Evolutionary conservation across 2,888 invertebrate genomes (phyloP), one percentile per base, ranked within the genome.

Genomic region (Mechanitis mazaeus): DNA sequence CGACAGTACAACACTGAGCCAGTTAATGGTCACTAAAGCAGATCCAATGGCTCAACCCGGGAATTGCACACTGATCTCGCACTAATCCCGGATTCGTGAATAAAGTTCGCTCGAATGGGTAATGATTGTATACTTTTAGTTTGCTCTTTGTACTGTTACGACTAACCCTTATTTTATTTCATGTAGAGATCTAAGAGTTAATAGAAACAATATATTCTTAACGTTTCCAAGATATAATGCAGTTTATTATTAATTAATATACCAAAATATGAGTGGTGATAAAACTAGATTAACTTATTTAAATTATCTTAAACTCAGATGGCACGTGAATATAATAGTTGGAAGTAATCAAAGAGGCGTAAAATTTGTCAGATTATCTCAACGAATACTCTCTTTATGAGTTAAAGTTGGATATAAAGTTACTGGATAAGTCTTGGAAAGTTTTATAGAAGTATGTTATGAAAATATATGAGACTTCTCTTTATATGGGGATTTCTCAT

Each of bases 361-460:
- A 81, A 85, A 84, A 84, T 84, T 83, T 81, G 80, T 76, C 75
- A 78, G 81, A 83, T 84, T 79, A 81, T 80, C 78, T 74, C 72
- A 66, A 68, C 75, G 72, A 78, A 80, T 84, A 83, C 79, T 81
- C 78, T 72, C 74, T 81, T 84, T 80, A 83, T 77, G 78, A 73
- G 69, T 67, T 71, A 60, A 58, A 56, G 55, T 11, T 35, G 11
- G 74, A 71, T 63, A 31, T 74, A 72, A 3, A 64, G 20, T 12
- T 7, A 60, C 78, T 79, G 54, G 79, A 81, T 69, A 64, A 7
- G 71, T 2, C 38, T 12, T n/a, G 28, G 11, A 47, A 57, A 35
- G 28, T 35, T 12, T 7, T n/a, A 54, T 60, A 20, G 20, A 35
- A 4, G 6, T 45, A n/a, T 46, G 47, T 28, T 20, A 9, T 20